Evolutionary conservation across 2,797 vertebrate genomes (phyloP), one percentile per base, ranked within the genome.

Genomic region (Mormyrops boulengeri): DNA sequence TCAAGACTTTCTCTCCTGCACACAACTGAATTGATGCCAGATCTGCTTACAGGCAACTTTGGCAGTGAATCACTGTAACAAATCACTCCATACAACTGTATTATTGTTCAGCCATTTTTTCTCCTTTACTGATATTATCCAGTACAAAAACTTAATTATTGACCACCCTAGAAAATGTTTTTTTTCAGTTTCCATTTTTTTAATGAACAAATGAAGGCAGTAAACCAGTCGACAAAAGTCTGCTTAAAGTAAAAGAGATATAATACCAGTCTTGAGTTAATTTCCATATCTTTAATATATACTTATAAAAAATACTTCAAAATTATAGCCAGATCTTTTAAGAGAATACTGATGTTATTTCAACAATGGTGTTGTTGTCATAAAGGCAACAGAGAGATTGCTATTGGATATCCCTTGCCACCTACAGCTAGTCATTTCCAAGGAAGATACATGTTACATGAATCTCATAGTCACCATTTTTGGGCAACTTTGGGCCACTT

Each of bases 11-110:
- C 92, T 95, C 93, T 93, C 94, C 92, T 92, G 91, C 94, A 92
- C 90, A 90, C 91, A 91, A 92, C 93, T 93, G 95, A 96, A 96
- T 95, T 93, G 95, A 94, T 95, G 91, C 96, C 96, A 96, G 95
- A 96, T 93, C 93, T 91, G 93, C 90, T 93, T 91, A 92, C 92
- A 93, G 92, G 91, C 92, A 92, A 88, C 86, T 93, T 92, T 91
- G 90, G 66, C 44, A 38, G n/a, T 66, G 86, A 87, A 93, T 93
- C 89, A 88, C 90, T 89, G 90, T n/a, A 92, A 91, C 94, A 94
- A 92, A 90, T 14, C 84, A 87, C 92, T 94, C 91, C 93, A 93
- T 93, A 92, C 90, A 84, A 91, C 93, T 92, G 90, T 90, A 89
- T 93, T 92, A 90, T 38, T 19, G 92, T 95, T 95, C 93, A 93